Evolutionary conservation across 1,140 invertebrate genomes (phyloP).

Genomic region (Drosophila persimilis): DNA sequence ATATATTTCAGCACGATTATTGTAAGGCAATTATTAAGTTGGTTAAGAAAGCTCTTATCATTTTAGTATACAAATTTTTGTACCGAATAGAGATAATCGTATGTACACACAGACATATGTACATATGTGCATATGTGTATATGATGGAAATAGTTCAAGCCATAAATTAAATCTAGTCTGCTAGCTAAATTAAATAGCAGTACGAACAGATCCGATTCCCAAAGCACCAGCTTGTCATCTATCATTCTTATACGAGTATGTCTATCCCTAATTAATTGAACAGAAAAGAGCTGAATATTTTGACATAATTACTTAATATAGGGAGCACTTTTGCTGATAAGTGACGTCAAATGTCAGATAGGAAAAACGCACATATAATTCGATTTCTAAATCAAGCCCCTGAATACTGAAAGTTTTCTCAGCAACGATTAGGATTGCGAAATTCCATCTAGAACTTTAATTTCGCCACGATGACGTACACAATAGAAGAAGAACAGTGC

Average conservation of each 20-base stretch:
- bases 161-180: no score
- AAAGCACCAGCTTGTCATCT: no score
- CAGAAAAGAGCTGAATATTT: neutral
- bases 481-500: neutral
- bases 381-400: constrained; percentile 29
- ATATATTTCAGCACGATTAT: constrained; percentile 28
- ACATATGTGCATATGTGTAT: no score
- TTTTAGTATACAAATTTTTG: constrained; percentile 1
- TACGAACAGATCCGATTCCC: no score
- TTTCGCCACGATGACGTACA: constrained; percentile 12
- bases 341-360: constrained; percentile 30
- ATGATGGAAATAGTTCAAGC: neutral
- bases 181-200: no score
- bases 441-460: constrained; percentile 32
- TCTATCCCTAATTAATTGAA: no score
- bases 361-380: neutral
- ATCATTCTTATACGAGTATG: neutral
- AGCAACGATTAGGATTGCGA: constrained; percentile 23
- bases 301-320: constrained; percentile 2
- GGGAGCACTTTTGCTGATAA: constrained; percentile 25
- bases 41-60: constrained; percentile 2
- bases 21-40: constrained; percentile 4
- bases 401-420: constrained; percentile 25
- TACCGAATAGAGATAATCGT: neutral
- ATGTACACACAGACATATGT: no score